Conservation (phyloP, 2,113 vertebrate genomes). For the Lanius collurio region DNA sequence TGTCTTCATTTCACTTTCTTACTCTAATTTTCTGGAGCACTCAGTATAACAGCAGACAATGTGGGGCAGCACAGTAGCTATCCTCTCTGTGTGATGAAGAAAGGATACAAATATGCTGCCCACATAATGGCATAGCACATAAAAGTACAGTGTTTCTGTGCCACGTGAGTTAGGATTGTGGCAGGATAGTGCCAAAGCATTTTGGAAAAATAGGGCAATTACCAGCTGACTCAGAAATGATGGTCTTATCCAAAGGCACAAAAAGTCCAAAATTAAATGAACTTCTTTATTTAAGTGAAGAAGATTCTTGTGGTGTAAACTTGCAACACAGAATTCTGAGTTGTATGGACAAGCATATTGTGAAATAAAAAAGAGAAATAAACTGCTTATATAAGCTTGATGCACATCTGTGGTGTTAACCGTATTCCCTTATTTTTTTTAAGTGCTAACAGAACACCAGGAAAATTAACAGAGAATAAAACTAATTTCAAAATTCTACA, state of each 20-base stretch:
- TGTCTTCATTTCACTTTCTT: no score
- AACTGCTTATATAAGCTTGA: neutral
- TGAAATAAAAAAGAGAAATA: neutral
- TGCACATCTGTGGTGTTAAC: neutral
- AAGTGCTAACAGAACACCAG: neutral
- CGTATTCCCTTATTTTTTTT: neutral
- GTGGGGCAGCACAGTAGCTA: fast-evolving
- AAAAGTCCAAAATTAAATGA: fast-evolving
- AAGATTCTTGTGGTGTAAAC: neutral
- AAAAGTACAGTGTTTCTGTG: neutral
- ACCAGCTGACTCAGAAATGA: neutral
- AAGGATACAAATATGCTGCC: neutral
- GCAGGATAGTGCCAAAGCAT: neutral
- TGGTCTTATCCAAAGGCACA: neutral
- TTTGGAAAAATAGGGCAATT: neutral
- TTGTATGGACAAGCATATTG: neutral
- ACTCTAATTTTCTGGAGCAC: no score
- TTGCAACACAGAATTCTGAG: neutral
- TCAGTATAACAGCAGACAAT: neutral
- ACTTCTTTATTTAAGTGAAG: neutral
- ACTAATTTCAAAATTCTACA: neutral
- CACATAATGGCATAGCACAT: neutral
- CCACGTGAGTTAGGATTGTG: neutral
- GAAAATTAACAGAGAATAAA: neutral
- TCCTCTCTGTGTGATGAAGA: neutral